Evolutionary conservation across 1,140 invertebrate species (phyloP), one percentile per base, ranked within the genome.

Genomic region (Phymastichus coffea): DNA sequence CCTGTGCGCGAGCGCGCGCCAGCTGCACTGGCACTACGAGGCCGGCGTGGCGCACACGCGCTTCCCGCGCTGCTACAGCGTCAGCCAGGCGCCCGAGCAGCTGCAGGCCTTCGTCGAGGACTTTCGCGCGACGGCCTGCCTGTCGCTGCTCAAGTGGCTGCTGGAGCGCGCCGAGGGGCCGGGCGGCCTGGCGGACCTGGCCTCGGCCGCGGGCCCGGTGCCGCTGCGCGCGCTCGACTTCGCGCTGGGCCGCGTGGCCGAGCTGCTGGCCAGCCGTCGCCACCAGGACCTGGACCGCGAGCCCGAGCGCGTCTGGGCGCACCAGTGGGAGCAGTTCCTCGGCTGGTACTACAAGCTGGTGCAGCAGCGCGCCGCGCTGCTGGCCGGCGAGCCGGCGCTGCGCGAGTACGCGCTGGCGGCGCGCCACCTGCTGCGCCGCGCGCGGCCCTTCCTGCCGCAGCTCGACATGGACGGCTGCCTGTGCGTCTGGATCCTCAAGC

Each of bases 401-500:
- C 66, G 75, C 44, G 78, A 76, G 48, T 77, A 82, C 60, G 75
- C 77, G 38, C 63, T 72, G 65, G 81, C 73, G 22, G 74, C 73
- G 15, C 83, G 70, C 61, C 73, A 79, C 9, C 78, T 84, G 28
- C 67, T 89, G 10, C 78, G 82, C 30, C 76, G 78, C 23, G 77
- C 86, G 19, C 70, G 69, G 30, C 82, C 79, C 41, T 86, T 84
- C 71, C 93, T 90, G 89, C 91, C 92, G 0, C 91, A 95, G 72
- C 84, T 88, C 51, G 84, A 88, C 1, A 84, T 92, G 60, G 94
- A 95, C 73, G 94, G 93, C 1, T 80, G 85, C 37, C 83, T 87
- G 55, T 96, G 97, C 76, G 86, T 96, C 51, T 98, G 95, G 95
- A 97, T 98, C 64, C 84, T 97, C 22, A 98, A 98, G 76, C 95